Percentiles rank a stretch among this genome's conserved stretches.
Evolutionary conservation across 2,113 vertebrate genomes (phyloP).

Genomic region (Nibea albiflora): DNA sequence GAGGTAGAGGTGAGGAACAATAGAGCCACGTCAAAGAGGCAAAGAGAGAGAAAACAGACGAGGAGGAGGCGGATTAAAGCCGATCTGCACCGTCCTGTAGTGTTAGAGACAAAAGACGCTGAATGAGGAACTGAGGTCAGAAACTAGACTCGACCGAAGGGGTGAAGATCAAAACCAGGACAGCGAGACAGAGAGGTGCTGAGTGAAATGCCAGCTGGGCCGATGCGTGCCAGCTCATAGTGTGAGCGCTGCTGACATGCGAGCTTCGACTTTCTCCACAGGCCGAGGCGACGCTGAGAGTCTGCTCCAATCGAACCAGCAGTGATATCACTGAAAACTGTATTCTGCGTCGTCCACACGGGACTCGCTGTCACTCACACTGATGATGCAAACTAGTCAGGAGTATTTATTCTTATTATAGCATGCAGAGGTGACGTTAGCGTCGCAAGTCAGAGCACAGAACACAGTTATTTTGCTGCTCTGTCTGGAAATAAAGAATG

Average conservation of each 20-base stretch:
- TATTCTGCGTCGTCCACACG: neutral
- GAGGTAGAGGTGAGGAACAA: neutral
- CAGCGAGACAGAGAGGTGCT: constrained; percentile 38
- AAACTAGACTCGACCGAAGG: neutral
- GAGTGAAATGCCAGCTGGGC: constrained; percentile 65
- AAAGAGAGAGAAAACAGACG: no score
- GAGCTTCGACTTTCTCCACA: constrained; percentile 47
- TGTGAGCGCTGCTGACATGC: constrained; percentile 54
- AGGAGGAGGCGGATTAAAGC: neutral
- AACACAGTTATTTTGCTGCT: neutral
- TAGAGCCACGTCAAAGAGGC: neutral
- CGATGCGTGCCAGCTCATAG: constrained; percentile 23
- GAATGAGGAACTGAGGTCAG: neutral
- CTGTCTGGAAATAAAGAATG: neutral
- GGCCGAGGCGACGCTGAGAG: neutral
- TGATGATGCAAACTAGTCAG: constrained; percentile 23
- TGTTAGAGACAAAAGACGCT: neutral
- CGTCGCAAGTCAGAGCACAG: neutral
- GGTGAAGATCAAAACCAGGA: constrained; percentile 15
- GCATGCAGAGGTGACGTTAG: neutral
- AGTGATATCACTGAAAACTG: constrained; percentile 11
- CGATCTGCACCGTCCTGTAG: neutral
- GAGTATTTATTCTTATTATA: neutral
- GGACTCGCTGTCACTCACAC: neutral
- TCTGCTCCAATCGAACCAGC: neutral